Evolutionary conservation across 2,888 invertebrate genomes (phyloP).

Genomic region (Pristionchus entomophagus): DNA sequence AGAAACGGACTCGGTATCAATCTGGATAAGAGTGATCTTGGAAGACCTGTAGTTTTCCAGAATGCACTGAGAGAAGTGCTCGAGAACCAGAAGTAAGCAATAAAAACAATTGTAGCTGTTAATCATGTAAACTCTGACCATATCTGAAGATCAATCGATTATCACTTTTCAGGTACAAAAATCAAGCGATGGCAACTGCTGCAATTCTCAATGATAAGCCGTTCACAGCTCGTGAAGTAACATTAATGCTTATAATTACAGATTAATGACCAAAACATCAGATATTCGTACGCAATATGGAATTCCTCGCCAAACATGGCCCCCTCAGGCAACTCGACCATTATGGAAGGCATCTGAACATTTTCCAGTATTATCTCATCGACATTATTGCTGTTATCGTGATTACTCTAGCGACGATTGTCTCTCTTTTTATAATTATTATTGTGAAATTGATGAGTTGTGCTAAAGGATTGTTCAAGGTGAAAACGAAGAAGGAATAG

Average conservation of each 20-base stretch:
- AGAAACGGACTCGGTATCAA: constrained; percentile 28
- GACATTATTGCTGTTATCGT: not conserved
- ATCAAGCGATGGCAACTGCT: not conserved
- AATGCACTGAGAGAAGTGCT: not conserved
- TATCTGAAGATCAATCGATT: no score
- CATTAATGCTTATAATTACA: no score
- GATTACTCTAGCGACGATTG: no score
- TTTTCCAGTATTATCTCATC: constrained; percentile 25
- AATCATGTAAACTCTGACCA: no score
- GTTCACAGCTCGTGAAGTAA: not conserved
- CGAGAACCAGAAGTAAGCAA: not conserved
- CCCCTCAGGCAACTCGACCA: constrained; percentile 24
- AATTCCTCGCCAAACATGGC: constrained; percentile 28
- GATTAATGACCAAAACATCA: not conserved
- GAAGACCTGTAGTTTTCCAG: not conserved
- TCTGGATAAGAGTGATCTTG: not conserved
- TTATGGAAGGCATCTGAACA: not conserved
- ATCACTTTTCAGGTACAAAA: not conserved
- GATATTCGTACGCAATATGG: constrained; percentile 23
- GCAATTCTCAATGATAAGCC: not conserved
- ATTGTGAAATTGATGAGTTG: no score
- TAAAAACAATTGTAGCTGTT: not conserved
- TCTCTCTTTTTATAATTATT: no score
- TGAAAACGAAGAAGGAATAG: no score
- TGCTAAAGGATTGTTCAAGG: no score